These are phyloP conservation scores for Temnothorax rugatulus DNA, from an alignment of 2,888 invertebrate species.

Conservation along the genomic window DNA sequence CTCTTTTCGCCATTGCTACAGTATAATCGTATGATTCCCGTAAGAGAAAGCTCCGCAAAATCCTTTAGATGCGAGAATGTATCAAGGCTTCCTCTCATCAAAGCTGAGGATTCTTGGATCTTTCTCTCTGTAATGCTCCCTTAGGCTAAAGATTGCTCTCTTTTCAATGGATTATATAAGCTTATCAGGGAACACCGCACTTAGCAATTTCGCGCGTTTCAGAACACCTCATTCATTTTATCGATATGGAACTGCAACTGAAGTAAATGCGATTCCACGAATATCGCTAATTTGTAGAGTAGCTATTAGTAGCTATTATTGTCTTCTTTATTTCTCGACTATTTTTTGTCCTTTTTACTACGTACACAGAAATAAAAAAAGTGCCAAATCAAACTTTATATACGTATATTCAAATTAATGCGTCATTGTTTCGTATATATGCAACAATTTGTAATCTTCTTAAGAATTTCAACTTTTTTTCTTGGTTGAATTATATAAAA, in stretches of 20 bases:
- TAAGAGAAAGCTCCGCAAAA: slow-evolving; percentile 14
- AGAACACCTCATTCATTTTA: slow-evolving; percentile 4
- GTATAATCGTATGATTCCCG: slow-evolving; percentile 32
- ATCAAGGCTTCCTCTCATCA: slow-evolving; percentile 9
- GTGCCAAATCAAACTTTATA: too few relatives aligned
- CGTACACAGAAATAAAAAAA: too few relatives aligned
- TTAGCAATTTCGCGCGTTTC: slow-evolving; percentile 25
- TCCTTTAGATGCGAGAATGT: slow-evolving; percentile 19
- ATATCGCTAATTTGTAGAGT: background rate
- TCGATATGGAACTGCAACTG: background rate
- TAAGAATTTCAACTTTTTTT: too few relatives aligned
- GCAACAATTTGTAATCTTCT: too few relatives aligned
- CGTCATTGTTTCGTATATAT: too few relatives aligned
- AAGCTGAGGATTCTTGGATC: background rate
- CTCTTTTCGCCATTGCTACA: slow-evolving; percentile 34
- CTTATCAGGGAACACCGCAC: slow-evolving; percentile 2
- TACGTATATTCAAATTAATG: too few relatives aligned
- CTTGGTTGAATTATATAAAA: too few relatives aligned
- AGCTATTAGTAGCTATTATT: too few relatives aligned
- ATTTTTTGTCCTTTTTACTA: background rate
- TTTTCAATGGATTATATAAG: background rate
- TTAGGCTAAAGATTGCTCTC: slow-evolving; percentile 12
- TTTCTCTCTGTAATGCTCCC: background rate
- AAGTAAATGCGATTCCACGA: background rate
- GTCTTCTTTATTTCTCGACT: background rate